These are phyloP conservation scores for Ophion slaviceki DNA, from an alignment of 2,888 invertebrate species.

Conservation along the genomic window DNA sequence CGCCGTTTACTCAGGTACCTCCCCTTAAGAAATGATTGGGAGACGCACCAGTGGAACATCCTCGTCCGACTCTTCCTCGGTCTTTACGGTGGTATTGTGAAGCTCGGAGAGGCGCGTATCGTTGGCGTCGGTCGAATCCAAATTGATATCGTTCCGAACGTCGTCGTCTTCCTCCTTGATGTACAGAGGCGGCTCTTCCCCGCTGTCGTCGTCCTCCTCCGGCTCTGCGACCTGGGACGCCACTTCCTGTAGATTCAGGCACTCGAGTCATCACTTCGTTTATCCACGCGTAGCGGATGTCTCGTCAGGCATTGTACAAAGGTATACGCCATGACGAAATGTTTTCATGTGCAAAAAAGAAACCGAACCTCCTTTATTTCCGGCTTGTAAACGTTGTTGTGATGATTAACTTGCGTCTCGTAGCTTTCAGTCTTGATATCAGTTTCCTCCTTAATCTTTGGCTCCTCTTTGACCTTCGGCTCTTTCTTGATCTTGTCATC, in stretches of 20 bases:
- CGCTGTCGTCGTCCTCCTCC: slow-evolving; percentile 75
- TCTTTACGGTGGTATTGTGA: slow-evolving; percentile 81
- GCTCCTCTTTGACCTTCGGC: slow-evolving; percentile 82
- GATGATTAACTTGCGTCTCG: slow-evolving; percentile 52
- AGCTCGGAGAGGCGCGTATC: slow-evolving; percentile 81
- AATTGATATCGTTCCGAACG: slow-evolving; percentile 85
- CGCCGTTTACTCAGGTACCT: too few relatives aligned
- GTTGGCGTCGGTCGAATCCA: slow-evolving; percentile 79
- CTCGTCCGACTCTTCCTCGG: slow-evolving; percentile 88
- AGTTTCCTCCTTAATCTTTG: slow-evolving; percentile 72
- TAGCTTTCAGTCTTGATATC: slow-evolving; percentile 70
- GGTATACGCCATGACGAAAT: slow-evolving; percentile 45
- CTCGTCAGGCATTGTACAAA: not conserved
- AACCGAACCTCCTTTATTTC: slow-evolving; percentile 68
- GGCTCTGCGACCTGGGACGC: slow-evolving; percentile 81
- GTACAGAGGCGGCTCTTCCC: slow-evolving; percentile 85
- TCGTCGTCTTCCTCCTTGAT: slow-evolving; percentile 83
- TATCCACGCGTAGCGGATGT: not conserved
- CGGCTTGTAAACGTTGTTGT: slow-evolving; percentile 60
- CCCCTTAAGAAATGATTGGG: not conserved
- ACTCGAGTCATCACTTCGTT: not conserved
- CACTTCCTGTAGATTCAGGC: slow-evolving; percentile 50
- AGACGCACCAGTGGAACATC: slow-evolving; percentile 89
- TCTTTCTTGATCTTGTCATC: slow-evolving; percentile 85
- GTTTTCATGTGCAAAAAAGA: not conserved